Percentiles rank a stretch among this genome's conserved stretches.
phyloP scores from a whole-genome alignment of 92 coral and sea anemone species.

The Parazoanthus atlanticus region DNA sequence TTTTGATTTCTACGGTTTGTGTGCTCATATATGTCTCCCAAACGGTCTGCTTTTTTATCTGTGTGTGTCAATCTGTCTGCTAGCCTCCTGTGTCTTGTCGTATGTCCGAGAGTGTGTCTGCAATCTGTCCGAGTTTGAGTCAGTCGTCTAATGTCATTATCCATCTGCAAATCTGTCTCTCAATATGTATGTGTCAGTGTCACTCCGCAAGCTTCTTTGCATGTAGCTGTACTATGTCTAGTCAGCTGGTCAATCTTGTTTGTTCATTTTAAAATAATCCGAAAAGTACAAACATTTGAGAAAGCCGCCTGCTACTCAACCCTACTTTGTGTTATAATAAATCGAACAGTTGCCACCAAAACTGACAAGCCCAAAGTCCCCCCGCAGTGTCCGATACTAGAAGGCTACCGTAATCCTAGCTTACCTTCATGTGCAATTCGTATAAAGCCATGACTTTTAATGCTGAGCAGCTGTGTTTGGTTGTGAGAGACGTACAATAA shows the following conservation, averaged over 20 bases:
- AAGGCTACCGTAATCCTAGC: too few species aligned
- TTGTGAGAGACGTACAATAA: conserved; percentile 93
- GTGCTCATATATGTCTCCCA: not conserved
- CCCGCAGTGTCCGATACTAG: not conserved
- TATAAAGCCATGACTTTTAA: conserved; percentile 87
- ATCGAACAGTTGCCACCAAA: not conserved
- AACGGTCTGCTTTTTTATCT: not conserved
- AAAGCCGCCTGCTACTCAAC: not conserved
- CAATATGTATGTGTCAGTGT: not conserved
- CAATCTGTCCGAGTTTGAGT: not conserved
- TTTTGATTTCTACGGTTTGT: too few species aligned
- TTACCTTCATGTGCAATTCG: conserved; percentile 94
- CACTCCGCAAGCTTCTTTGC: not conserved
- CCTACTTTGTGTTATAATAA: not conserved
- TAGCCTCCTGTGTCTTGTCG: not conserved
- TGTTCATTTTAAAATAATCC: not conserved
- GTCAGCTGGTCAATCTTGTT: not conserved
- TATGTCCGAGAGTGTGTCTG: not conserved
- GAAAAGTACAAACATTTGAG: not conserved
- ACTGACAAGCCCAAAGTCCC: not conserved
- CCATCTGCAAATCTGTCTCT: not conserved
- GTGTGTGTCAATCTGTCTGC: not conserved
- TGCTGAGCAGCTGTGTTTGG: conserved; percentile 79
- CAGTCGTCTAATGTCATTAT: too few species aligned
- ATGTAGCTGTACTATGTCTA: not conserved